Evolutionary conservation across 2,888 invertebrate species (phyloP), one percentile per base, ranked within the genome.

Genomic region (Trichogramma evanescens): DNA sequence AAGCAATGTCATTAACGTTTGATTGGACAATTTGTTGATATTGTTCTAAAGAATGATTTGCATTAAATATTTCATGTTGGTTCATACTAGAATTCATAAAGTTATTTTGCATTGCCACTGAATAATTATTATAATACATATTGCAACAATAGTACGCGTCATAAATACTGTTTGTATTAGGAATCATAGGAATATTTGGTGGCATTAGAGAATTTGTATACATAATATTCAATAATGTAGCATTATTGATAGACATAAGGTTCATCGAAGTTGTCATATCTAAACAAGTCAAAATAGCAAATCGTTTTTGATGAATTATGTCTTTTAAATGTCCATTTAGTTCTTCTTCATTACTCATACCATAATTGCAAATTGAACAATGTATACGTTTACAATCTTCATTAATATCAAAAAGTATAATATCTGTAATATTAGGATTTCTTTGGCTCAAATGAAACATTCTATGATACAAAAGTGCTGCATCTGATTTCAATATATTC

Each of bases 361-460:
- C 9, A 51, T 8, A 46, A 43, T 63, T 54, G 44, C 63, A 63
- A 40, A 61, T 46, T 38, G 58, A 56, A 50, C 63, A 63, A 54
- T 61, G 58, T 43, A 63, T 63, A 5, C 10, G 44, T 8, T 58
- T 63, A 44, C 6, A 10, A 61, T 51, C 54, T 9, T 59, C 48
- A 56, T 51, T 58, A 10, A 63, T 51, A 49, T 26, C 53, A 45
- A 63, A 63, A 49, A 9, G 50, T 56, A 61, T 56, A 57, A 62
- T 52, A 42, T 64, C 59, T 39, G 6, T 52, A 52, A 54, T 39
- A 52, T 51, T 56, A 48, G 9, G 41, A 53, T 9, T 59, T 57
- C 26, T 61, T 49, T 59, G 55, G 50, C 59, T 64, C 44, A 62
- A 59, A 9, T 64, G 59, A 50, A 64, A 61, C 59, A 64, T 64